phyloP scores from a whole-genome alignment of 2,113 vertebrate genomes.

The Pomatorhinus ruficollis region DNA sequence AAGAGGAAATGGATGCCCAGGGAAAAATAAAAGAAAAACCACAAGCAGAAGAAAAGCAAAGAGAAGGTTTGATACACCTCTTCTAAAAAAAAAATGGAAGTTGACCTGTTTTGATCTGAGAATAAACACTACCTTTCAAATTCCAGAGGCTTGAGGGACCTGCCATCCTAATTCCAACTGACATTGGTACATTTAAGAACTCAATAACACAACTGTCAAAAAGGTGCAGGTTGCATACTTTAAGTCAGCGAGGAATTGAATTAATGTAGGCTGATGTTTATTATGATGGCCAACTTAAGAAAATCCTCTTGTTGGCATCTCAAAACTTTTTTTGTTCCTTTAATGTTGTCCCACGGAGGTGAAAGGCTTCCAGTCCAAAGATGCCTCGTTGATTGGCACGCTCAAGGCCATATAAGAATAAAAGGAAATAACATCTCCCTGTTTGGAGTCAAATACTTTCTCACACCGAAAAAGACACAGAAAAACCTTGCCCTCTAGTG shows the following conservation, averaged over 20 bases:
- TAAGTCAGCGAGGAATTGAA: not conserved
- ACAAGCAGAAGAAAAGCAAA: not conserved
- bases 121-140: not conserved
- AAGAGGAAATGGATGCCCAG: not conserved
- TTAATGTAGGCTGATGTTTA: not conserved
- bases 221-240: not conserved
- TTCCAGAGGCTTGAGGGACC: not conserved
- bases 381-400: fast-evolving
- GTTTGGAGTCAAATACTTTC: not conserved
- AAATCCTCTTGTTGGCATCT: not conserved
- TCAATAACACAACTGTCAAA: not conserved
- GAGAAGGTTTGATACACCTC: not conserved
- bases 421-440: not conserved
- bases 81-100: not conserved
- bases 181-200: not conserved
- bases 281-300: not conserved
- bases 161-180: not conserved
- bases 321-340: not conserved
- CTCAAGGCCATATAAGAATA: not conserved
- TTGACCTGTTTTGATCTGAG: not conserved
- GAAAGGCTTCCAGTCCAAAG: not conserved
- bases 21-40: not conserved
- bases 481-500: slow-evolving; percentile 38
- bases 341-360: not conserved
- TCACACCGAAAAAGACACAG: not conserved